These are phyloP conservation scores for Agrochola macilenta DNA, from an alignment of 2,888 invertebrate genomes.

Conservation along the genomic window DNA sequence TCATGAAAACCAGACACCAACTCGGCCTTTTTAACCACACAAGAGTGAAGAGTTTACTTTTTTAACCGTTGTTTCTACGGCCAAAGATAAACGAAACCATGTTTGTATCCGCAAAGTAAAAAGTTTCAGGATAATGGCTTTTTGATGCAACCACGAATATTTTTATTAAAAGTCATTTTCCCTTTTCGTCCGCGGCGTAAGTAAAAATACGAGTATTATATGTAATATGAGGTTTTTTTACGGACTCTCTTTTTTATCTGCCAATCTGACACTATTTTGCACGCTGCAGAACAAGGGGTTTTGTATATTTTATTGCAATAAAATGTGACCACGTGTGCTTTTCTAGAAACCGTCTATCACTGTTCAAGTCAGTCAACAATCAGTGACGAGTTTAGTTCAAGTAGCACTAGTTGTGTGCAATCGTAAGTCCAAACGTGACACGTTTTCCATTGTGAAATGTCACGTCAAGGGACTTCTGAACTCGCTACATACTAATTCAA, in stretches of 20 bases:
- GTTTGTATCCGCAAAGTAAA: slow-evolving; percentile 24
- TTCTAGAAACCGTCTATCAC: neutral
- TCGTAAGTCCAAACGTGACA: neutral
- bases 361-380: neutral
- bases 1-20: neutral
- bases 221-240: neutral
- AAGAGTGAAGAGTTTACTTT: slow-evolving; percentile 14
- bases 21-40: slow-evolving; percentile 3
- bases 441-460: too few species aligned
- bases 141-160: slow-evolving; percentile 16
- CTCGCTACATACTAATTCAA: neutral
- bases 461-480: too few species aligned
- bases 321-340: neutral
- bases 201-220: neutral
- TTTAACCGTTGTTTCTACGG: slow-evolving; percentile 15
- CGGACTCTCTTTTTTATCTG: neutral
- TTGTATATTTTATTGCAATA: neutral
- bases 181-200: neutral
- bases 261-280: neutral
- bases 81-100: slow-evolving; percentile 25
- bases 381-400: neutral
- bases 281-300: neutral
- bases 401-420: neutral
- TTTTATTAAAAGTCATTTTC: slow-evolving; percentile 3
- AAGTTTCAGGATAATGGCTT: slow-evolving; percentile 27